phyloP scores from a whole-genome alignment of 2,797 vertebrate species.

The Tangara arthus region DNA sequence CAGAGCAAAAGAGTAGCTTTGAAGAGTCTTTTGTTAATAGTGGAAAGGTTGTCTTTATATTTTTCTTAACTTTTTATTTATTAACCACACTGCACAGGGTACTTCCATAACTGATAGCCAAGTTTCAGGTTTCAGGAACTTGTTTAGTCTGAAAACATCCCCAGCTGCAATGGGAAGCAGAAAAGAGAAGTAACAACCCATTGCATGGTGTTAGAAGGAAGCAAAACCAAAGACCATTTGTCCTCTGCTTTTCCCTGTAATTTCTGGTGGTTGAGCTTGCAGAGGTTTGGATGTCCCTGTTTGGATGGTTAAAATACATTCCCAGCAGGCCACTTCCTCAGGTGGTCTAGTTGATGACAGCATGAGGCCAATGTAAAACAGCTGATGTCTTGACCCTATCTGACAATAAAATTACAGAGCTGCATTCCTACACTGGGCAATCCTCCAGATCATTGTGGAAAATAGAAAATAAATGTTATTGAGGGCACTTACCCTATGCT shows the following conservation, averaged over 20 bases:
- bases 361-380: not conserved
- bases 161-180: slow-evolving; percentile 15
- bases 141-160: slow-evolving; percentile 66
- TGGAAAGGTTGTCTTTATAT: slow-evolving; percentile 24
- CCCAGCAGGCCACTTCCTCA: slow-evolving; percentile 14
- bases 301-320: not conserved
- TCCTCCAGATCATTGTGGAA: not conserved
- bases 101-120: slow-evolving; percentile 26
- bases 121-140: slow-evolving; percentile 12
- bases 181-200: not conserved
- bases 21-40: slow-evolving; percentile 59
- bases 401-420: not conserved
- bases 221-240: not conserved
- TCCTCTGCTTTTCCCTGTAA: not conserved
- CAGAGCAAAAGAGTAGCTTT: slow-evolving; percentile 62
- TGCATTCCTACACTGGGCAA: not conserved
- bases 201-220: not conserved
- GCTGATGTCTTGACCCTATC: not conserved
- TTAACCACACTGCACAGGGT: slow-evolving; percentile 22
- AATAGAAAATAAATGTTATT: not conserved
- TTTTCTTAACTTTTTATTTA: slow-evolving; percentile 65
- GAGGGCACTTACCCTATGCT: not conserved
- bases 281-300: not conserved
- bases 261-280: not conserved
- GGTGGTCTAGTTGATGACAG: slow-evolving; percentile 25